Evolutionary conservation across 1,140 invertebrate genomes (phyloP), one percentile per base, ranked within the genome.

Genomic region (Cydia strobilella): DNA sequence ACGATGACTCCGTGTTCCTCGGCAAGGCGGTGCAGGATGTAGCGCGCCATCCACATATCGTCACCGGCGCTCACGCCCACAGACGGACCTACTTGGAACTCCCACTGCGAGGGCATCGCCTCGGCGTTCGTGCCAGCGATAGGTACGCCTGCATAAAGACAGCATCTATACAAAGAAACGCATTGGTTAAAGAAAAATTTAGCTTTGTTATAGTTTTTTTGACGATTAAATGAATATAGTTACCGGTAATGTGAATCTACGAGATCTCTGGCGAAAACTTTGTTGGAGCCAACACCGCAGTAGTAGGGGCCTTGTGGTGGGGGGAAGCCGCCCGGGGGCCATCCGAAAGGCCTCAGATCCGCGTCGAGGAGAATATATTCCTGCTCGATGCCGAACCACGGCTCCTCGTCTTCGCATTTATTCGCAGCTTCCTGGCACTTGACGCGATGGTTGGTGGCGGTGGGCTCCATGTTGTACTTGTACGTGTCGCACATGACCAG

Each of bases 371-470:
- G 93, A 1, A 97, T 98, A 90, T 99, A 99, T 88, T 99, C 98
- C 88, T 99, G 98, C 84, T 96, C 95, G 77, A 97, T 98, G 2
- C 98, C 99, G 87, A 99, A 99, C 98, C 98, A 99, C 0, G 98
- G 98, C 73, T 97, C 94, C 3, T 96, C 94, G 25, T 96, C 95
- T 66, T 95, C 95, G 2, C 96, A 96, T 74, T 94, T 94, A 48
- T 96, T 94, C 93, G 96, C 95, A 0, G 96, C 96, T 76, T 97
- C 95, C 4, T 96, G 93, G 85, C 97, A 98, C 1, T 93, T 91
- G 74, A 95, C 88, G 51, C 98, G 95, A 77, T 97, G 94, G 88
- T 99, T 99, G 7, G 96, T 96, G 31, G 94, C 89, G 31, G 94
- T 94, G 2, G 95, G 95, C 62, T 94, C 94, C 82, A 94, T 94